Conservation (phyloP, 2,888 invertebrate species). For the Syrphus vitripennis region DNA sequence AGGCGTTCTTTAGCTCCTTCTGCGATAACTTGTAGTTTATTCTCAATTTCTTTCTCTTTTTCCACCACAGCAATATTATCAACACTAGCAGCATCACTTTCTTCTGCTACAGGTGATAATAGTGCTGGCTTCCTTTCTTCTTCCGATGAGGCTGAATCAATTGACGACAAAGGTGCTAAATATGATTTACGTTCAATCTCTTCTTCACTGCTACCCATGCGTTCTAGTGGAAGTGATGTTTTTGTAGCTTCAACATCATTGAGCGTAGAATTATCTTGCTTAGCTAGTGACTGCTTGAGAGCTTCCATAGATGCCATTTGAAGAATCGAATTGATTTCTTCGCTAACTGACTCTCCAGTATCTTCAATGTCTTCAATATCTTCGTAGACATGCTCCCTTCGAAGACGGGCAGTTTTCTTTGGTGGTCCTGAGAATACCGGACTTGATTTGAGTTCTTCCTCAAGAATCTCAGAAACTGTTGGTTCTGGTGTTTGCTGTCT, state of each 20-base stretch:
- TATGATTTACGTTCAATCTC: constrained; percentile 74
- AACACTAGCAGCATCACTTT: constrained; percentile 76
- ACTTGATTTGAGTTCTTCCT: constrained; percentile 59
- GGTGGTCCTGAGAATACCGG: constrained; percentile 73
- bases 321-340: constrained; percentile 74
- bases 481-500: constrained; percentile 76
- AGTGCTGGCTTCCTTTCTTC: constrained; percentile 77
- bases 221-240: constrained; percentile 77
- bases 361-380: constrained; percentile 85
- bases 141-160: constrained; percentile 81
- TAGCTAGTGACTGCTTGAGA: constrained; percentile 77
- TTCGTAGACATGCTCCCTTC: constrained; percentile 85
- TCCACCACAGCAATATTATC: constrained; percentile 50
- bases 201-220: constrained; percentile 81
- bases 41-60: constrained; percentile 39
- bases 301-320: constrained; percentile 77
- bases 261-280: constrained; percentile 81
- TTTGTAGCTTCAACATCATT: constrained; percentile 82
- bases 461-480: constrained; percentile 81
- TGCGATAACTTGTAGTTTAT: constrained; percentile 43
- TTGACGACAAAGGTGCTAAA: constrained; percentile 80
- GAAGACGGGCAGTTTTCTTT: constrained; percentile 81
- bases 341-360: constrained; percentile 46
- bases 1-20: constrained; percentile 47
- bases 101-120: constrained; percentile 78